Evolutionary conservation across 2,888 invertebrate genomes (phyloP), one percentile per base, ranked within the genome.

Genomic region (Hololepta plana): DNA sequence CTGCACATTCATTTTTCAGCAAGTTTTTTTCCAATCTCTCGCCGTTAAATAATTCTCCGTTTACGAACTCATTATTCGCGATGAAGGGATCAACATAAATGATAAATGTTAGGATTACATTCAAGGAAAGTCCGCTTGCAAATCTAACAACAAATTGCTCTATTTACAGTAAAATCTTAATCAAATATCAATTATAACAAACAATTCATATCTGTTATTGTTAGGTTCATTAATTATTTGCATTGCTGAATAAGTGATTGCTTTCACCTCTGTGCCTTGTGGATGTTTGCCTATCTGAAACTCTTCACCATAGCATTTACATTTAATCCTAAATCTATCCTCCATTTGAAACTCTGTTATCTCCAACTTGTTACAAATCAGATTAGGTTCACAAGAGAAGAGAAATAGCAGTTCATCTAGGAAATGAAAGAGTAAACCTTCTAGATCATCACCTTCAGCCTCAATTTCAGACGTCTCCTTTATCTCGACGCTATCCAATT

Each of bases 191-290:
- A 96, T 81, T 52, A 98, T 96, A 42, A 96, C 95, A 72, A 84
- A 98, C 23, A 95, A 63, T 64, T 96, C 88, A 56, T 68, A 72
- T n/a, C n/a, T n/a, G n/a, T n/a, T n/a, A n/a, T n/a, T n/a, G 7
- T 17, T 17, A 7, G n/a, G n/a, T 8, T 28, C 28, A 43, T 76
- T 71, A 38, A 88, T 59, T 36, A 84, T 69, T 60, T 98, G 95
- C 96, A 98, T 96, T 28, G 93, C 90, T 4, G 96, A 95, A 57
- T 98, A 99, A 3, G 98, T 98, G 37, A 99, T 98, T 15, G 98
- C 98, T 55, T 98, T 98, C 3, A 98, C 90, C 60, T 99, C 98
- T 2, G 88, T 79, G 8, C 95, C 96, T 58, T 93, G 96, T 1
- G 93, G 87, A 60, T 98, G 96, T 55, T 87, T 93, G 2, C 74